A percentile compares a stretch with the other conserved stretches of the same genome.
Conservation (phyloP, 2,888 invertebrate species). For the Dryobotodes eremita region DNA sequence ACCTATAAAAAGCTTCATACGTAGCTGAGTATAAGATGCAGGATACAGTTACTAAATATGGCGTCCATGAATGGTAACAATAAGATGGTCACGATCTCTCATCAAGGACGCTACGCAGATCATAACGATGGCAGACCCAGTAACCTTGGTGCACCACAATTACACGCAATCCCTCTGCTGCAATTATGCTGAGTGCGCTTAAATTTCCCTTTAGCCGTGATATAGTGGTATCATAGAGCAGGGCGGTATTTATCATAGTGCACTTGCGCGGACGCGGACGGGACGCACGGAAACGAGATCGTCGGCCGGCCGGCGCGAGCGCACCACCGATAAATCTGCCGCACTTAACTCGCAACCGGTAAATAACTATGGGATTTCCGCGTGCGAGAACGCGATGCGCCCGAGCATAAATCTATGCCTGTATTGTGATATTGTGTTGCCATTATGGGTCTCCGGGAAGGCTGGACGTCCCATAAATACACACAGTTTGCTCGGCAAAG, state of each 20-base stretch:
- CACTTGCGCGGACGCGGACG: conserved; percentile 75
- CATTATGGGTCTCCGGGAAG: conserved; percentile 87
- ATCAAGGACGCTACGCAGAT: conserved; percentile 69
- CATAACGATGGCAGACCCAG: conserved; percentile 59
- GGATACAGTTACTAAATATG: conserved; percentile 58
- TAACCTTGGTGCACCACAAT: conserved; percentile 69
- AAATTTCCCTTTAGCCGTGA: conserved; percentile 76
- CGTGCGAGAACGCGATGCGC: conserved; percentile 89
- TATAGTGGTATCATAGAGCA: conserved; percentile 78
- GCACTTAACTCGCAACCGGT: conserved; percentile 91
- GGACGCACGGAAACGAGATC: conserved; percentile 88
- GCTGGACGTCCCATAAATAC: conserved; percentile 88
- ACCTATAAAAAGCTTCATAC: conserved; percentile 45
- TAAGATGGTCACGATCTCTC: conserved; percentile 61
- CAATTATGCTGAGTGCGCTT: conserved; percentile 75
- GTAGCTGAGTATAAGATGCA: conserved; percentile 36
- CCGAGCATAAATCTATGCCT: conserved; percentile 89
- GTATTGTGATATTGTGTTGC: conserved; percentile 91
- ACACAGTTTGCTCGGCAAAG: conserved; percentile 77
- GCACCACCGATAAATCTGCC: conserved; percentile 89
- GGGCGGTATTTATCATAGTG: conserved; percentile 78
- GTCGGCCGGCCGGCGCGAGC: conserved; percentile 81
- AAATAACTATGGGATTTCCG: conserved; percentile 91
- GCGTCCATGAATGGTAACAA: conserved; percentile 51
- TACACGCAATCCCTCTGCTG: conserved; percentile 65